Percentiles rank a stretch among this genome's conserved stretches.
Conservation (phyloP, 2,113 vertebrate genomes). For the Phocoena sinus region DNA sequence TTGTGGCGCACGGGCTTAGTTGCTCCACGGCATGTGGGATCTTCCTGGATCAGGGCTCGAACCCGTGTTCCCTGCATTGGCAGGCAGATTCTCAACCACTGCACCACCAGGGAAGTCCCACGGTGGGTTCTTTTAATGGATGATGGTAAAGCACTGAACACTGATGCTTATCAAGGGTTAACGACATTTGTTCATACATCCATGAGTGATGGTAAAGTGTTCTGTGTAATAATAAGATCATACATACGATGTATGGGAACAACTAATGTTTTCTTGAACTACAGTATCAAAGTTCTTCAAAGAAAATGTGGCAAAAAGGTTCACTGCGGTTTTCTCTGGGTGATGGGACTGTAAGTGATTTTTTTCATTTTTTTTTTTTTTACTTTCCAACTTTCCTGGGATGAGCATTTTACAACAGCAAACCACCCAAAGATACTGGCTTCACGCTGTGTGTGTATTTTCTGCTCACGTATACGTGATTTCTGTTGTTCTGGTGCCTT, state of each 20-base stretch:
- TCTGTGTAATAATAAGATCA: not conserved
- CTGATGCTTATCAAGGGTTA: not conserved
- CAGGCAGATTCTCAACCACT: no score
- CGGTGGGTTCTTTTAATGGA: no score
- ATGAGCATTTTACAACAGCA: not conserved
- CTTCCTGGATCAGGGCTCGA: no score
- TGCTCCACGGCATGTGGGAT: no score
- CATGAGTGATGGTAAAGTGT: rapidly evolving
- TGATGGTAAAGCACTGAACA: not conserved
- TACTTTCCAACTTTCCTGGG: not conserved
- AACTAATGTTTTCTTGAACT: not conserved
- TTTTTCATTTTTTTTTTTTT: not conserved
- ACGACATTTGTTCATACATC: no score
- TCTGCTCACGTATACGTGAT: rapidly evolving
- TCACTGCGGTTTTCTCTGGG: not conserved
- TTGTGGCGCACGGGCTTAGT: no score
- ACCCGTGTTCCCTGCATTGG: no score
- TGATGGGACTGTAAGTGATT: not conserved
- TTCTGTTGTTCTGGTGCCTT: not conserved
- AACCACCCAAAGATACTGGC: not conserved
- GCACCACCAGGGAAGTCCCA: no score
- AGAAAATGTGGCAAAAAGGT: not conserved
- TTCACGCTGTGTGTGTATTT: not conserved
- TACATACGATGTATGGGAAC: not conserved
- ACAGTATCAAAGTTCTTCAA: not conserved